Base-by-base conservation (phyloP, 1,140 invertebrate species). In the Zaprionus vittiger region DNA sequence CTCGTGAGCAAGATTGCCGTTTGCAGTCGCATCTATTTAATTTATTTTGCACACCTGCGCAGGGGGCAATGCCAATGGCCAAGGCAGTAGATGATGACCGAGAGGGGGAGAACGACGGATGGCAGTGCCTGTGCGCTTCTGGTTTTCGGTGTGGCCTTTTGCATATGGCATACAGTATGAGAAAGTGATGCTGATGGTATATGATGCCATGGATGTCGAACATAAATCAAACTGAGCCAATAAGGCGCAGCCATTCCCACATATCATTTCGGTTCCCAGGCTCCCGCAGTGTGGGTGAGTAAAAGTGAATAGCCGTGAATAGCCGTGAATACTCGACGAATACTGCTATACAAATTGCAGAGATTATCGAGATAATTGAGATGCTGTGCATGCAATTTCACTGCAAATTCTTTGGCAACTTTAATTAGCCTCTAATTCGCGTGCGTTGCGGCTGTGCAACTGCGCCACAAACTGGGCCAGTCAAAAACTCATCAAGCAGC, bases 1-100 rank as follows among this genome's bases (percentile, higher is more conserved):
- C 66, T 75, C 73, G 77, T 89, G 84, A 69, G 70, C 77, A 80
- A 80, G 78, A 75, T 77, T 72, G 37, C 37, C 37, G 37, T 77
- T 44, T 63, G 47, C 22, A 56, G 73, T 67, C 77, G 22, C 47
- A 22, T 52, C 20, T 24, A 52, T 83, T 90, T 81, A 84, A 87
- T 90, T 89, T 89, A 89, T 89, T 83, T 90, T 87, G 84, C 85
- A 90, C 84, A 89, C 84, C 84, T 89, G 84, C 69, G 67, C 74
- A 64, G 47, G 34, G 31, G 31, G 55, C 77, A 22, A 17, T 56
- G 61, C 70, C 64, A 41, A 12, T 66, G 31, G 22, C 49, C 54
- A 38, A 62, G 47, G 20, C 28, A 38, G 66, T 22, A 28, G 12
- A 71, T 12, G 65, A n/a, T 17, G 83, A 15, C 47, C 63, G 37